Base-by-base conservation (phyloP, 1,140 invertebrate species). In the Drosophila chauvacae region DNA sequence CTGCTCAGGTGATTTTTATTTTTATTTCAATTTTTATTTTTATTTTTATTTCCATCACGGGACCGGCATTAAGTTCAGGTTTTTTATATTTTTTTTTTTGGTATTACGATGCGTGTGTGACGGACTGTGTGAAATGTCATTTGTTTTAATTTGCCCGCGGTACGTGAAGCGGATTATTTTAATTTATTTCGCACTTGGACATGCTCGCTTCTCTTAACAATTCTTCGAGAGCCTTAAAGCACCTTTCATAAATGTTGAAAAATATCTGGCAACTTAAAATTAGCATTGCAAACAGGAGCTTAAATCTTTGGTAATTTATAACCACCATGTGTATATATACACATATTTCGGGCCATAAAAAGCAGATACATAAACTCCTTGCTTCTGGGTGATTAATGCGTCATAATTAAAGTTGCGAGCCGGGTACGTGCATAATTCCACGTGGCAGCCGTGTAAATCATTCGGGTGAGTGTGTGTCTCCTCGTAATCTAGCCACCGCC, bases 91-190 rank as follows among this genome's bases (percentile, higher is more conserved):
- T 50, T 50, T n/a, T 50, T 20, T 20, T 57, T 68, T 35, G 28
- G 56, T 72, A 48, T 69, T 60, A 47, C 60, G 69, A 55, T 30
- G 37, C 51, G 44, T 62, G 62, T 37, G 39, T 23, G 47, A 51
- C 48, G 44, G 62, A 42, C 18, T 59, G 71, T 63, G 63, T 51
- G 51, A 70, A 75, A 80, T 75, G 77, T 61, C 78, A 70, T 80
- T 80, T 80, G 55, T 80, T 80, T 80, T 75, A 74, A 80, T 80
- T 80, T 80, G 48, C 70, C 33, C 13, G 55, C 37, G 56, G 44
- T 63, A 61, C 59, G 63, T 60, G 62, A 60, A 68, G 58, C 63
- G 70, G 59, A 80, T 79, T 80, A 69, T 68, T 79, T 75, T 75
- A 80, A 80, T 74, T 80, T 80, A 80, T 80, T 63, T 69, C 63